phyloP scores from a whole-genome alignment of 2,888 invertebrate species.

The Siphlonurus alternatus region DNA sequence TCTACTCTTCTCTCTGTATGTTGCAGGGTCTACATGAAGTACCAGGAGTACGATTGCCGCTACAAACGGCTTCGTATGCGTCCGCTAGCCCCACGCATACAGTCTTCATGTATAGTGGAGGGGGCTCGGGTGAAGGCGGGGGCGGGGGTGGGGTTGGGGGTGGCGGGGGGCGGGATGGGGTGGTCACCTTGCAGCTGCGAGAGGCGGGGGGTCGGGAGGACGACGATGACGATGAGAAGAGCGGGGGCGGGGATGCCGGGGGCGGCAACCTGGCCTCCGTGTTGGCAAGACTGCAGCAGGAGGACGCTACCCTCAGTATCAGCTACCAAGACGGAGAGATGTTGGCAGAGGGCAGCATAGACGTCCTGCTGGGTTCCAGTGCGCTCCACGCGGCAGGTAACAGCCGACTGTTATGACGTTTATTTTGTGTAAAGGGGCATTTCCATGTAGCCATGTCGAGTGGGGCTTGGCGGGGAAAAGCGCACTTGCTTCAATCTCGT shows the following conservation, averaged over 20 bases:
- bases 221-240: neutral
- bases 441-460: too few species aligned
- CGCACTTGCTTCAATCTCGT: too few species aligned
- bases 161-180: slow-evolving; percentile 30
- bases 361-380: slow-evolving; percentile 41
- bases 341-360: slow-evolving; percentile 37
- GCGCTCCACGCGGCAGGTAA: neutral
- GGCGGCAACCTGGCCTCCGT: slow-evolving; percentile 29
- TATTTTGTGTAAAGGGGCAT: too few species aligned
- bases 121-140: slow-evolving; percentile 18
- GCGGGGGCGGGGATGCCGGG: neutral
- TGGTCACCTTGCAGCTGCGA: slow-evolving; percentile 39
- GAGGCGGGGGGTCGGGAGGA: neutral
- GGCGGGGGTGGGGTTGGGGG: neutral
- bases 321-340: slow-evolving; percentile 61
- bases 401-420: too few species aligned
- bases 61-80: slow-evolving; percentile 17
- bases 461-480: too few species aligned
- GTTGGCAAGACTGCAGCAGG: slow-evolving; percentile 31
- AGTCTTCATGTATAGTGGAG: slow-evolving; percentile 53
- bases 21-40: slow-evolving; percentile 18
- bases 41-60: slow-evolving; percentile 19
- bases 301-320: slow-evolving; percentile 49
- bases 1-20: too few species aligned
- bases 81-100: slow-evolving; percentile 14